Evolutionary conservation across 2,888 invertebrate genomes (phyloP).

Genomic region (Thymelicus lineola): DNA sequence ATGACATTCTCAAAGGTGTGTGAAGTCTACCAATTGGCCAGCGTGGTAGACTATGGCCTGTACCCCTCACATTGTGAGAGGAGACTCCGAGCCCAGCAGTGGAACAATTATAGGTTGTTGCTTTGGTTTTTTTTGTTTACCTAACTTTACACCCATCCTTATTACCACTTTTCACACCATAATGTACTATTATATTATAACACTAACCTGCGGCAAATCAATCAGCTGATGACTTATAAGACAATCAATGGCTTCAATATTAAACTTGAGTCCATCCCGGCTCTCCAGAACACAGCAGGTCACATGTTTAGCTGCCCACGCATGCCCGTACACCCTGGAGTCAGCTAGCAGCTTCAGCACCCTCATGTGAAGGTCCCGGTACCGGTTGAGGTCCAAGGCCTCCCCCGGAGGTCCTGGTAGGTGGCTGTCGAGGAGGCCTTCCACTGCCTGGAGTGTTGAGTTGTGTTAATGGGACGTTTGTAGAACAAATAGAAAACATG

Average conservation of each 20-base stretch:
- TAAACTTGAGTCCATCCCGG: conserved; percentile 95
- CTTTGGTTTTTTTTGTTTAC: too few species aligned
- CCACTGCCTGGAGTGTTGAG: conserved; percentile 1
- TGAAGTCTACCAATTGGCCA: too few species aligned
- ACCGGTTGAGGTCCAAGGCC: conserved; percentile 87
- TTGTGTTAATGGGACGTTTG: too few species aligned
- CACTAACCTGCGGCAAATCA: conserved; percentile 87
- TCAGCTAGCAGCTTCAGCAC: conserved; percentile 93
- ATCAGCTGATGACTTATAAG: conserved; percentile 93
- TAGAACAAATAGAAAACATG: too few species aligned
- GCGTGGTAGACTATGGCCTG: too few species aligned
- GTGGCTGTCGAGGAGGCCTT: conserved; percentile 15
- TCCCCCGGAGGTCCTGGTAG: background rate
- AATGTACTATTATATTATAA: background rate
- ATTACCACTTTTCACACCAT: background rate
- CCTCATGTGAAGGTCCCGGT: conserved; percentile 92
- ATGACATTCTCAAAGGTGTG: too few species aligned
- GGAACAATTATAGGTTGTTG: too few species aligned
- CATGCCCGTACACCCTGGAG: conserved; percentile 90
- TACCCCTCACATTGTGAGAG: too few species aligned
- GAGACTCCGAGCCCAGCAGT: too few species aligned
- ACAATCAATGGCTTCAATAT: conserved; percentile 95
- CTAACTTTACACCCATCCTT: too few species aligned
- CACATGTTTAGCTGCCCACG: conserved; percentile 93
- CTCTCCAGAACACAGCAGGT: conserved; percentile 95